These are phyloP conservation scores for Sylvicapra grimmia DNA, from an alignment of 2,113 vertebrate genomes.

Conservation along the genomic window DNA sequence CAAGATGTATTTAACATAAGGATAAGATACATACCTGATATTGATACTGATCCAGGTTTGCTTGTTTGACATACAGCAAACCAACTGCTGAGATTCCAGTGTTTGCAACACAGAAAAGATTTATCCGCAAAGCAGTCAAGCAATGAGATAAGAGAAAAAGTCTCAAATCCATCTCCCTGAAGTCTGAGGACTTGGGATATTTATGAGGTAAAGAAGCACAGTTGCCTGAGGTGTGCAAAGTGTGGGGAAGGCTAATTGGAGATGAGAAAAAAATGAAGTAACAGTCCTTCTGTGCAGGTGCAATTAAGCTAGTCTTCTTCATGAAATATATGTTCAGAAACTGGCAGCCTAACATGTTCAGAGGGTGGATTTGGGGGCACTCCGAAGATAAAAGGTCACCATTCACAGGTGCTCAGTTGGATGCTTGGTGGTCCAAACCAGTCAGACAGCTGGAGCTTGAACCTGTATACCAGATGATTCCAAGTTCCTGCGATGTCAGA, in stretches of 20 bases:
- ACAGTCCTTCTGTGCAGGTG: neutral
- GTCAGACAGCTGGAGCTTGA: neutral
- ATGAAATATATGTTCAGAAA: neutral
- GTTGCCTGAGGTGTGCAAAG: neutral
- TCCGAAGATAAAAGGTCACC: neutral
- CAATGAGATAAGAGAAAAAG: fast-evolving
- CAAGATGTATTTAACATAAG: neutral
- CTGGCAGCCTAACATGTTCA: neutral
- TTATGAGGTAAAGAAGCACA: neutral
- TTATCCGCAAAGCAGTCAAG: neutral
- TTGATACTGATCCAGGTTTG: neutral
- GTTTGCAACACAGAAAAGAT: neutral
- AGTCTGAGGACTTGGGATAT: neutral
- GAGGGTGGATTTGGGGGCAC: neutral
- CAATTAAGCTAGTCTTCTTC: neutral
- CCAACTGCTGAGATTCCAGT: neutral
- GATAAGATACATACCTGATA: neutral
- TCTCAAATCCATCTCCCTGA: neutral
- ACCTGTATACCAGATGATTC: neutral
- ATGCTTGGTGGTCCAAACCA: neutral
- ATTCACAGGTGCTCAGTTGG: neutral
- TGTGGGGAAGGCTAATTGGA: neutral
- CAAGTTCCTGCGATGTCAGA: neutral
- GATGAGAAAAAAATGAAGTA: neutral
- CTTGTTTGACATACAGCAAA: neutral